A percentile compares a stretch with the other conserved stretches of the same genome.
Conservation (phyloP, 2,113 vertebrate species). For the Gopherus flavomarginatus region DNA sequence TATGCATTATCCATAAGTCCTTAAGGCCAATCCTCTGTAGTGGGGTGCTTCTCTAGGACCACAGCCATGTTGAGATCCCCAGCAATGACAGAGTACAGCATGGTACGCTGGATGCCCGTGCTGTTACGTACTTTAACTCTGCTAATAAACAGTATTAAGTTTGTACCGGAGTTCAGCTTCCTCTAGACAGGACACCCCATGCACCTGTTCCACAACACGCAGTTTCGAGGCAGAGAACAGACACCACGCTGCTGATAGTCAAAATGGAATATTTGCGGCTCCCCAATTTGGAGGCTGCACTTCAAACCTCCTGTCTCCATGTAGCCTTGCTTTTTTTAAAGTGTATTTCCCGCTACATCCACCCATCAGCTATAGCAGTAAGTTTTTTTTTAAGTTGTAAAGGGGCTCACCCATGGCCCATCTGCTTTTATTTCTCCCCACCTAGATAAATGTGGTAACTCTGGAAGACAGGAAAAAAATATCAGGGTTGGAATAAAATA, state of each 20-base stretch:
- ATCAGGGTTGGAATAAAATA: background rate
- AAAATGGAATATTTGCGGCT: background rate
- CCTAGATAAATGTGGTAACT: fast-evolving
- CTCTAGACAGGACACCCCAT: background rate
- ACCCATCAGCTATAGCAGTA: background rate
- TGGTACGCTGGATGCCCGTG: background rate
- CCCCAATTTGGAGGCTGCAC: background rate
- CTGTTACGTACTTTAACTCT: background rate
- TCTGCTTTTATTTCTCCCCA: background rate
- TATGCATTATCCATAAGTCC: too few species aligned
- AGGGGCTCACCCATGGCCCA: background rate
- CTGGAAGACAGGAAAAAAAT: background rate
- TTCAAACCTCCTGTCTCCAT: background rate
- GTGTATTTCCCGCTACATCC: background rate
- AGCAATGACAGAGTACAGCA: background rate
- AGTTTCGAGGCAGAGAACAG: background rate
- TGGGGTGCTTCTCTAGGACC: background rate
- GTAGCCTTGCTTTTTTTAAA: background rate
- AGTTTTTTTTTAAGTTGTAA: background rate
- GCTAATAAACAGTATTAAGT: background rate
- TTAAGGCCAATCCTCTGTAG: background rate
- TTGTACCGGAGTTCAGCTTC: background rate
- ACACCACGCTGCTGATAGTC: background rate
- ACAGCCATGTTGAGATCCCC: background rate
- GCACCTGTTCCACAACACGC: background rate